A percentile compares a stretch with the other conserved stretches of the same genome.
Evolutionary conservation across 2,113 vertebrate genomes (phyloP).

Genomic region (Syngnathoides biaculeatus): DNA sequence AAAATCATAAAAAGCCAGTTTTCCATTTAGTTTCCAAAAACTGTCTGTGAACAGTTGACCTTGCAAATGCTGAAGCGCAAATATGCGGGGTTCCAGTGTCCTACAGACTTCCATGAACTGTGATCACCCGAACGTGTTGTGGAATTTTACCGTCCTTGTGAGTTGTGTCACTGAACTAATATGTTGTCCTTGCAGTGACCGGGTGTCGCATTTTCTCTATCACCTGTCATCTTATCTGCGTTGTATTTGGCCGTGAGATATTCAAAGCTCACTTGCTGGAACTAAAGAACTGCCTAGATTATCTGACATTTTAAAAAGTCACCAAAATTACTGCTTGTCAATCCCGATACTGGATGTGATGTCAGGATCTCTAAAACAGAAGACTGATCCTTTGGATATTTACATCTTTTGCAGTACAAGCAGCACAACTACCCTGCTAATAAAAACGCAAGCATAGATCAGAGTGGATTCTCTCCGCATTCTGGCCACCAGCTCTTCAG

Average conservation of each 20-base stretch:
- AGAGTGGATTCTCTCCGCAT: too few relatives aligned
- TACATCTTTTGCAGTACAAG: background rate
- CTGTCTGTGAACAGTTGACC: background rate
- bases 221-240: slow-evolving; percentile 4
- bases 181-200: slow-evolving; percentile 5
- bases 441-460: too few relatives aligned
- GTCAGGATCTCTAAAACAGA: background rate
- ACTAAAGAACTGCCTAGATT: slow-evolving; percentile 3
- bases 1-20: too few relatives aligned
- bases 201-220: slow-evolving; percentile 1
- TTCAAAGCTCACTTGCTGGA: background rate
- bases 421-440: background rate
- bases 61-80: background rate
- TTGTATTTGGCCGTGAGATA: slow-evolving; percentile 19
- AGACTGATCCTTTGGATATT: background rate
- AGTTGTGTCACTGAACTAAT: background rate
- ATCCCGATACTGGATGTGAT: background rate
- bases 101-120: background rate
- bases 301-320: background rate
- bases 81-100: background rate
- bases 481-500: too few relatives aligned
- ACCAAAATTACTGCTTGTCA: background rate
- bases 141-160: background rate
- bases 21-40: background rate
- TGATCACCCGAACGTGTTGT: background rate